Conservation (phyloP, 2,888 invertebrate genomes). For the Hipparchia sbordonii region DNA sequence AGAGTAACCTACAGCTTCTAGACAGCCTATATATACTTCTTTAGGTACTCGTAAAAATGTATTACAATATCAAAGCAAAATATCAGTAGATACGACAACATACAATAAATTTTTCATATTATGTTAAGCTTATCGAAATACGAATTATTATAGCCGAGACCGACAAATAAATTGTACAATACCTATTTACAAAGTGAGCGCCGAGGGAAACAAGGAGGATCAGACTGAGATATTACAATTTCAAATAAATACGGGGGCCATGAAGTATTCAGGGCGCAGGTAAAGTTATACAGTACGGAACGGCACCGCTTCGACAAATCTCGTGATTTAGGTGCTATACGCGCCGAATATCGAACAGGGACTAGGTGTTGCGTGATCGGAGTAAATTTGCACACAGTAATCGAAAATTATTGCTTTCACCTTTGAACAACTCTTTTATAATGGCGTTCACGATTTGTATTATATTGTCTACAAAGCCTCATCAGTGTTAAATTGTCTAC, state of each 20-base stretch:
- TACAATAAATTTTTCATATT: slow-evolving; percentile 17
- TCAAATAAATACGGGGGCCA: slow-evolving; percentile 79
- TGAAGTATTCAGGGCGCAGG: slow-evolving; percentile 80
- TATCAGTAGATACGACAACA: neutral
- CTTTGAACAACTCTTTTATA: slow-evolving; percentile 42
- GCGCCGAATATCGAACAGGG: slow-evolving; percentile 77
- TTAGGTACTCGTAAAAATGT: neutral
- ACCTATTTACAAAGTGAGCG: slow-evolving; percentile 70
- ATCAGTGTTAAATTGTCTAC: neutral
- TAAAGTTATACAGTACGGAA: slow-evolving; percentile 77
- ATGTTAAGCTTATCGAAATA: slow-evolving; percentile 18
- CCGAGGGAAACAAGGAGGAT: slow-evolving; percentile 75
- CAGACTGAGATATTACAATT: slow-evolving; percentile 79
- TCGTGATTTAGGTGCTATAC: slow-evolving; percentile 81
- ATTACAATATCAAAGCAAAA: neutral
- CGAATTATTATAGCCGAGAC: slow-evolving; percentile 48
- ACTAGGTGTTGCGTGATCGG: slow-evolving; percentile 77
- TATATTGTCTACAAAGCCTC: slow-evolving; percentile 8
- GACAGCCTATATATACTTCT: neutral
- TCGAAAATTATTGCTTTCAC: slow-evolving; percentile 69
- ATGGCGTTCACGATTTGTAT: slow-evolving; percentile 35
- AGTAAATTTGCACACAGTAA: slow-evolving; percentile 76
- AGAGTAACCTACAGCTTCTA: neutral
- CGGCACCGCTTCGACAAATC: slow-evolving; percentile 78
- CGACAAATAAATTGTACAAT: slow-evolving; percentile 70